phyloP scores from a whole-genome alignment of 2,113 vertebrate genomes.

The Eubucco bourcierii region DNA sequence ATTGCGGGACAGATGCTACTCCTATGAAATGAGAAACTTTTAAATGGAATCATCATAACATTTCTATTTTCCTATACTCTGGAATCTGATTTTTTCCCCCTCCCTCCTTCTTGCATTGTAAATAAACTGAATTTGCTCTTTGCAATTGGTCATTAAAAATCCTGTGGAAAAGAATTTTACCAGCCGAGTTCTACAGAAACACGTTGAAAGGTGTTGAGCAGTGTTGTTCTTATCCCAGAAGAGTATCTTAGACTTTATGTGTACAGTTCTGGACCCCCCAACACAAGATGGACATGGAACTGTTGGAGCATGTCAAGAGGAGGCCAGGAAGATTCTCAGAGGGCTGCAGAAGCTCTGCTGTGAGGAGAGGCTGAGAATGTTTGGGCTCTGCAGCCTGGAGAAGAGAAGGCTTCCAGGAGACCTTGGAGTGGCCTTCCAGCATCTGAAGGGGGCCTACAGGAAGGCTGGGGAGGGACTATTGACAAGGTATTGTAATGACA shows the following conservation, averaged over 20 bases:
- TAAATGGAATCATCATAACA: background rate
- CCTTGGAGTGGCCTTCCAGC: too few relatives aligned
- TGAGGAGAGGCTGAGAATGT: too few relatives aligned
- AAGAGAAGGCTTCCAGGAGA: too few relatives aligned
- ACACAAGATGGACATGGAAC: too few relatives aligned
- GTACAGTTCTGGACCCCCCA: too few relatives aligned
- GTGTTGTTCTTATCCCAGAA: background rate
- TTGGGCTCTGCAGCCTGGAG: too few relatives aligned
- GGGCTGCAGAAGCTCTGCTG: too few relatives aligned
- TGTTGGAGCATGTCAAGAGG: too few relatives aligned
- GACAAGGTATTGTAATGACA: too few relatives aligned
- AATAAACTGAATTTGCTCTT: background rate
- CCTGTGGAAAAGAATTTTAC: background rate
- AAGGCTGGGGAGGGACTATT: too few relatives aligned
- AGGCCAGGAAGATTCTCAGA: too few relatives aligned
- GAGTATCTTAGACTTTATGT: background rate
- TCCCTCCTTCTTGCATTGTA: background rate
- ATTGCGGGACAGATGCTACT: background rate
- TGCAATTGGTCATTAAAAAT: background rate
- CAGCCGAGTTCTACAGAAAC: background rate
- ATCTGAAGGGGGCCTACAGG: too few relatives aligned
- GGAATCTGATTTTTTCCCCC: slow-evolving; percentile 40
- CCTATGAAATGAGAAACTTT: background rate
- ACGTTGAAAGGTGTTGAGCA: background rate
- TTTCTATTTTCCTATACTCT: background rate